Base-by-base conservation (phyloP, 2,888 invertebrate species). In the Yponomeuta cagnagella region DNA sequence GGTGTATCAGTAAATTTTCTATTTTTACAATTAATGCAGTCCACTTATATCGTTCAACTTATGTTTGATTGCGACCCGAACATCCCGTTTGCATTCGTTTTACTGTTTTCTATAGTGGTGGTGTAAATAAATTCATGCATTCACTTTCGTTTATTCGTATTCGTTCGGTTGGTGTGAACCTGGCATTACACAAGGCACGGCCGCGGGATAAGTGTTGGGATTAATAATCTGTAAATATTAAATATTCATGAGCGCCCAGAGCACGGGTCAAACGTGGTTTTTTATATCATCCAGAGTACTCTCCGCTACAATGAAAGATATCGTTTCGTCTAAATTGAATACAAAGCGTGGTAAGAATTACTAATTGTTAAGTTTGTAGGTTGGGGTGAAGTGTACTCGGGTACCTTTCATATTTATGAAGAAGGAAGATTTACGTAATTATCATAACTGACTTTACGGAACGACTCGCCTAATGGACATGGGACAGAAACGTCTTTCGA, bases 181-280 rank as follows among this genome's bases (percentile, higher is more conserved):
- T 8, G 43, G 43, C 43, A 8, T 43, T 58, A 58, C 52, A 58
- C 52, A 58, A 58, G 52, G 15, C n/a, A 67, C 68, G 23, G 75
- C 77, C 75, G 77, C 79, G 77, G 84, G 84, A 87, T 87, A 87
- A 87, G 86, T 88, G 87, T 88, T 87, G 90, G 52, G 89, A 90
- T 89, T 89, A 89, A 90, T 90, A 91, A 90, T 89, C 89, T 90
- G 89, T 90, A 87, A 90, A 90, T 90, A 90, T 90, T 90, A 89
- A 86, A 90, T 91, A 90, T 91, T 90, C 90, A 91, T 90, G 90
- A 91, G 88, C 71, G 52, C 73, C 77, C 77, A 43, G 84, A 85
- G 85, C 87, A 86, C 85, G 88, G 88, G 89, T 88, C 90, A 90
- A 87, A 84, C 84, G 84, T 85, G 84, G 82, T 81, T 85, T 87